These are phyloP conservation scores for Melanchra persicariae DNA, from an alignment of 2,888 invertebrate genomes.

Conservation along the genomic window DNA sequence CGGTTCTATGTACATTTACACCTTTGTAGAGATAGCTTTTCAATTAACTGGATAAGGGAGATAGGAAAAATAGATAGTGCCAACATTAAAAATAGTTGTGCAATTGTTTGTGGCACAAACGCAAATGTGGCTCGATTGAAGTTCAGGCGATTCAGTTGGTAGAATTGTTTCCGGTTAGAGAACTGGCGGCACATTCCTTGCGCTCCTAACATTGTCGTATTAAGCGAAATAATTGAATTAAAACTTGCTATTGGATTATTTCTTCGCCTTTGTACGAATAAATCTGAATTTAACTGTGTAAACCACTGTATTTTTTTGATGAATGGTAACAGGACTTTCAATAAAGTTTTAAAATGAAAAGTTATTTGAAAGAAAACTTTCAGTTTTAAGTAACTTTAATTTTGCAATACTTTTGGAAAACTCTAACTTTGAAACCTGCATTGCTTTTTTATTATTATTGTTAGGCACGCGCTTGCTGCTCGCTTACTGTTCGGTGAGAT, in stretches of 20 bases:
- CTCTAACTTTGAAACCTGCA: not conserved
- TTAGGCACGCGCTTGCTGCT: no score
- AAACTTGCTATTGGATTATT: constrained; percentile 67
- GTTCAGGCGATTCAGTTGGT: constrained; percentile 49
- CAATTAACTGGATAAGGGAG: constrained; percentile 45
- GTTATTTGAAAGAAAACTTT: not conserved
- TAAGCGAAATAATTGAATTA: constrained; percentile 77
- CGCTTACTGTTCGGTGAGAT: no score
- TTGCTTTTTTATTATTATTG: no score
- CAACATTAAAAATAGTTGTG: constrained; percentile 67
- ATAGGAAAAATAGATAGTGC: constrained; percentile 61
- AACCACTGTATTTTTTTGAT: constrained; percentile 32
- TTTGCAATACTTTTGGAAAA: not conserved
- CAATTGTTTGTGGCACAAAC: constrained; percentile 49
- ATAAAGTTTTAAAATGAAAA: not conserved
- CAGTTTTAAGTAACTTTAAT: not conserved
- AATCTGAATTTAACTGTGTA: constrained; percentile 62
- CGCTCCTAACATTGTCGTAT: constrained; percentile 70
- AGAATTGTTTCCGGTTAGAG: constrained; percentile 80
- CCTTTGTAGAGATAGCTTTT: constrained; percentile 43
- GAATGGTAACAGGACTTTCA: not conserved
- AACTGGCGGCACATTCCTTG: constrained; percentile 68
- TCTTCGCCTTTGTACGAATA: constrained; percentile 57
- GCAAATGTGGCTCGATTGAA: constrained; percentile 66
- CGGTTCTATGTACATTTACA: constrained; percentile 23